Evolutionary conservation across 2,888 invertebrate genomes (phyloP).

Genomic region (Chymomyza amoena): DNA sequence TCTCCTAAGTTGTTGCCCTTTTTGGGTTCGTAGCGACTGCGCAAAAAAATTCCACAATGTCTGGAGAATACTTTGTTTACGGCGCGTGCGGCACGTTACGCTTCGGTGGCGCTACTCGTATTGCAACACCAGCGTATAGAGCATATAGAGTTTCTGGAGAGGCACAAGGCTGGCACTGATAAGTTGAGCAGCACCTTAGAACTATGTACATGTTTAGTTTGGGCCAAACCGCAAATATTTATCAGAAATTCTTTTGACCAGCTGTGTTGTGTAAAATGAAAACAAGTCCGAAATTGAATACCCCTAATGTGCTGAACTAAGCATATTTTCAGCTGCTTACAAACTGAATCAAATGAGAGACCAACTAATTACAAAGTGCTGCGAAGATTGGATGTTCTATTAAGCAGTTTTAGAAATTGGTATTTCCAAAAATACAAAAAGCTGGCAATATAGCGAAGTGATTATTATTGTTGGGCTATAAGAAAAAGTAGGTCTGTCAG

Average conservation of each 20-base stretch:
- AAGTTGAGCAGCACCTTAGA: background rate
- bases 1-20: constrained; percentile 54
- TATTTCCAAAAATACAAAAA: too few species aligned
- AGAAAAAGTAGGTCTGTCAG: too few species aligned
- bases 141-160: constrained; percentile 12
- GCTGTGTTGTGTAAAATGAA: constrained; percentile 9
- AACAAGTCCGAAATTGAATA: background rate
- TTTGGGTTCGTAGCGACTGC: constrained; percentile 51
- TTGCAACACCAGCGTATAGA: background rate
- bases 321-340: too few species aligned
- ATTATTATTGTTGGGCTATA: too few species aligned
- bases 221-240: background rate
- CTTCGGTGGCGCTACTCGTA: constrained; percentile 22
- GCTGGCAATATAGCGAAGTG: too few species aligned
- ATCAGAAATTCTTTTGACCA: background rate
- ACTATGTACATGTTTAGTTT: background rate
- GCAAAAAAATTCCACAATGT: constrained; percentile 20
- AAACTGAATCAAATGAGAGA: too few species aligned
- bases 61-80: background rate
- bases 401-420: too few species aligned
- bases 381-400: too few species aligned
- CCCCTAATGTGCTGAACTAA: too few species aligned
- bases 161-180: background rate
- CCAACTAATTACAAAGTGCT: too few species aligned
- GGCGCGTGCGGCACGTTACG: constrained; percentile 64